Base-by-base conservation (phyloP, 30 jellyfish, hydroid and myxozoan species). In the Aurelia sp. region DNA sequence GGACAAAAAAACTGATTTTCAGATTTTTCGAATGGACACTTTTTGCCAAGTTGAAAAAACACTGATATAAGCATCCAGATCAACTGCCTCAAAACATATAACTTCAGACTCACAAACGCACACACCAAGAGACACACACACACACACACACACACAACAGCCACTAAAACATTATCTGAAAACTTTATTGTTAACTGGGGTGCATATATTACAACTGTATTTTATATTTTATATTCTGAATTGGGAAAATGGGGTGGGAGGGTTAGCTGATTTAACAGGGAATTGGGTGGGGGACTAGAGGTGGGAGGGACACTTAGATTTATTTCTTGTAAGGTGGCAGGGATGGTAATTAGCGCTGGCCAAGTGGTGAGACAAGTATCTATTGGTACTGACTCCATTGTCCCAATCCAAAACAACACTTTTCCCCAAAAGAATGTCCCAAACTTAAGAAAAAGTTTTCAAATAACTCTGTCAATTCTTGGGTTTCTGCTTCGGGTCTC, bases 291-390 rank as follows among this genome's bases (percentile, higher is more conserved):
- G 50, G 47, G 4, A 9, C 71, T 47, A 48, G 35, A 17, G 70
- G 58, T 33, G 84, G 84, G 84, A 55, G 50, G 71, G 63, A 73
- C 37, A 31, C 40, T 67, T 73, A 73, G 16, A 20, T 53, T 30
- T 17, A 51, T 0, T 73, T 20, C 27, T 47, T 50, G 21, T 73
- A 73, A 48, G 22, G 51, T 6, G 84, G 84, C 84, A 73, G 71
- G 84, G 84, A 50, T 73, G 15, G 84, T 0, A 73, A 73, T 35
- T 73, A 73, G 50, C 71, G 47, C 71, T 48, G 71, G 84, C 84
- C 69, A 51, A 73, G 41, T 53, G 47, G 13, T 55, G 35, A 51
- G 84, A 55, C 71, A 48, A 73, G 84, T 44, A 48, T 4, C 84
- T 73, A 48, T 53, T 40, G 71, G 5, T 73, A 73, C 41, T 10